phyloP scores from a whole-genome alignment of 2,888 invertebrate species.

The Dynastes tityus region DNA sequence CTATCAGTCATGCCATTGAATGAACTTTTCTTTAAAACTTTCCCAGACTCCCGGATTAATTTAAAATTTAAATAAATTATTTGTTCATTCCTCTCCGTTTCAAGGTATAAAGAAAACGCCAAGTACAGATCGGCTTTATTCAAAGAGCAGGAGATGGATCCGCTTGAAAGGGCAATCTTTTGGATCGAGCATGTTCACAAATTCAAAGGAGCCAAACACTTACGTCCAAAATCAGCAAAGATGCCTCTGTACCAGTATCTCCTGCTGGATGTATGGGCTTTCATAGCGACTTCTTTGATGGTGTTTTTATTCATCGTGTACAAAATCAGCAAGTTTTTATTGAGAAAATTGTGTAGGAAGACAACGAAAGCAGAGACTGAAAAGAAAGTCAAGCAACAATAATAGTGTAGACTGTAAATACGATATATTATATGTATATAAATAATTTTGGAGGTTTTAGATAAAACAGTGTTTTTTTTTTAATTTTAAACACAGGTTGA shows the following conservation, averaged over 20 bases:
- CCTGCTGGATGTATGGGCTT: conserved; percentile 59
- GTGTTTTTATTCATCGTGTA: not conserved
- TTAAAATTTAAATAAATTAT: too few species aligned
- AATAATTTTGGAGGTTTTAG: too few species aligned
- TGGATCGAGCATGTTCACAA: conserved; percentile 63
- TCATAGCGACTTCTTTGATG: conserved; percentile 30
- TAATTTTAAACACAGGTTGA: too few species aligned
- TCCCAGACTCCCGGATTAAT: too few species aligned
- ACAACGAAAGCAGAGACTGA: too few species aligned
- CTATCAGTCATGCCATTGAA: too few species aligned
- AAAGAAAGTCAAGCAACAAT: too few species aligned
- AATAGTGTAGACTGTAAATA: too few species aligned
- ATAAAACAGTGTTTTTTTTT: too few species aligned
- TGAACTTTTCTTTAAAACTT: too few species aligned
- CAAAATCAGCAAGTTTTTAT: not conserved
- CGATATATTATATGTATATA: too few species aligned
- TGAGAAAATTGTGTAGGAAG: not conserved
- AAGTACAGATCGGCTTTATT: conserved; percentile 51
- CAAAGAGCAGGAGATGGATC: conserved; percentile 60
- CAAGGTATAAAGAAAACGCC: conserved; percentile 25
- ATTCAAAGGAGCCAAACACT: conserved; percentile 59
- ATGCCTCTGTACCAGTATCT: conserved; percentile 60
- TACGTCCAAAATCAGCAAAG: conserved; percentile 57
- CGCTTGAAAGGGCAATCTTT: conserved; percentile 61
- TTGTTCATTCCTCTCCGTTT: too few species aligned